Conservation (phyloP, 2,113 vertebrate genomes). For the Anolis sagrei region DNA sequence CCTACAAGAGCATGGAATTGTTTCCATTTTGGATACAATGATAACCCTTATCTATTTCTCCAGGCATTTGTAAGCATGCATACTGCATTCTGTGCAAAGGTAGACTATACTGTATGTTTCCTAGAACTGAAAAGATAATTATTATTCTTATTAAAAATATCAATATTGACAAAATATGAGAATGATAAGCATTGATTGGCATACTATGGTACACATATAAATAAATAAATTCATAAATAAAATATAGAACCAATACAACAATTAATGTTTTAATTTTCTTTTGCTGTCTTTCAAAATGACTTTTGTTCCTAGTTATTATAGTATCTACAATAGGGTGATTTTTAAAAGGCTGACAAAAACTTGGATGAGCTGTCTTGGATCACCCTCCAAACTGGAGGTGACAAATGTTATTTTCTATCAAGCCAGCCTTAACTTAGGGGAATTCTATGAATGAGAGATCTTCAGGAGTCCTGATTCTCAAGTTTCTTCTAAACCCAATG, state of each 20-base stretch:
- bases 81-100: slow-evolving; percentile 27
- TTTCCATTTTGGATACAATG: slow-evolving; percentile 15
- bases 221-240: background rate
- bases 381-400: no score
- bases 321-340: no score
- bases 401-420: no score
- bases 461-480: no score
- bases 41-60: slow-evolving; percentile 22
- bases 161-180: background rate
- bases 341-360: no score
- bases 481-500: no score
- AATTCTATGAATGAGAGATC: no score
- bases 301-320: background rate
- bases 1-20: slow-evolving; percentile 34
- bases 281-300: background rate
- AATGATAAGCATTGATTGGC: background rate
- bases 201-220: background rate
- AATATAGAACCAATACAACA: background rate
- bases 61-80: slow-evolving; percentile 19
- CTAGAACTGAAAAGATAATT: background rate
- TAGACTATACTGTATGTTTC: background rate
- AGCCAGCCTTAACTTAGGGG: no score
- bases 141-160: slow-evolving; percentile 12
- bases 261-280: background rate
- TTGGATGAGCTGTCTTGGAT: no score